Conservation (phyloP, 2,888 invertebrate genomes). For the Chymomyza amoena region DNA sequence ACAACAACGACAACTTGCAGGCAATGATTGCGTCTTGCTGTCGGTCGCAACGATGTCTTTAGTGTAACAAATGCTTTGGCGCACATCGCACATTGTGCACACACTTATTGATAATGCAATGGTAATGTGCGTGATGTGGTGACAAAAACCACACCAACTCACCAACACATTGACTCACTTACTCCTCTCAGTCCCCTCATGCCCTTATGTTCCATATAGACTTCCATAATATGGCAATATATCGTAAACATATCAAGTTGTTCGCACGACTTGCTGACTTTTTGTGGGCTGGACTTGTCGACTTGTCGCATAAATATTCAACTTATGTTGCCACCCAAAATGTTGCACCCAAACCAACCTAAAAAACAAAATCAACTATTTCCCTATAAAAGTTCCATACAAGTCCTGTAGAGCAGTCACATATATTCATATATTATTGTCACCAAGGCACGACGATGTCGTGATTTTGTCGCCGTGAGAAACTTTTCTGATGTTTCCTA, state of each 20-base stretch:
- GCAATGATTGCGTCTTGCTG: conserved; percentile 7
- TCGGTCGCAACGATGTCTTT: not conserved
- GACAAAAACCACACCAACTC: conserved; percentile 22
- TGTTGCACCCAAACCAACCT: not conserved
- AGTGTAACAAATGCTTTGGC: conserved; percentile 10
- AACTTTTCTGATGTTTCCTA: conserved; percentile 5
- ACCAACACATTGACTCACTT: no score
- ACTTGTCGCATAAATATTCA: conserved; percentile 37
- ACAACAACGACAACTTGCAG: conserved; percentile 6
- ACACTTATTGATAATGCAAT: conserved; percentile 29
- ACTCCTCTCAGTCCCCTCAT: no score
- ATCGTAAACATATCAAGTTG: conserved; percentile 33
- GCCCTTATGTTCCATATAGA: conserved; percentile 7
- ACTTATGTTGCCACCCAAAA: conserved; percentile 51
- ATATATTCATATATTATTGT: conserved; percentile 3
- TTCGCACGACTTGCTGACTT: conserved; percentile 32
- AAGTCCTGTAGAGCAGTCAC: not conserved
- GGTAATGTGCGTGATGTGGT: conserved; percentile 24
- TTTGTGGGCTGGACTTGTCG: conserved; percentile 18
- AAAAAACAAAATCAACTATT: conserved; percentile 1
- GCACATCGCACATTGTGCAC: conserved; percentile 26
- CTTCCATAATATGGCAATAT: not conserved
- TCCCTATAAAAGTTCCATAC: not conserved
- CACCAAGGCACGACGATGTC: not conserved
- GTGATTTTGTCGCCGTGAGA: conserved; percentile 36